phyloP scores from a whole-genome alignment of 1,140 invertebrate genomes.

The Heliconius melpomene region DNA sequence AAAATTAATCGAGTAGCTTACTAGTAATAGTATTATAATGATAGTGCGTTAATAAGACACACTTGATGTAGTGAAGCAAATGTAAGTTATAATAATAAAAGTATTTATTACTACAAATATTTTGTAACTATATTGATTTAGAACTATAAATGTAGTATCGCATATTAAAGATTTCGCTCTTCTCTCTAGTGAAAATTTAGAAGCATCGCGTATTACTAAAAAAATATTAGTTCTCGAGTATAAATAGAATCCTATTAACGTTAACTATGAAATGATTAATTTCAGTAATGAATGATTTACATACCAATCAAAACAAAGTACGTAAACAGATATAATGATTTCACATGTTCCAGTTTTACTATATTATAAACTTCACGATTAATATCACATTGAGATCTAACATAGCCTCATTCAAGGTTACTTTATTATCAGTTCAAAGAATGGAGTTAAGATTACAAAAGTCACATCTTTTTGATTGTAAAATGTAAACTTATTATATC shows the following conservation, averaged over 20 bases:
- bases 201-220: background rate
- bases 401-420: slow-evolving; percentile 18
- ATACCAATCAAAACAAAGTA: slow-evolving; percentile 6
- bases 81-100: background rate
- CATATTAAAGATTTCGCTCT: background rate
- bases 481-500: too few species aligned
- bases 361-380: background rate
- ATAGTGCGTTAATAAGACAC: too few species aligned
- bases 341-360: background rate
- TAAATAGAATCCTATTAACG: background rate
- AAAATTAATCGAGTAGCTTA: too few species aligned
- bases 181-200: too few species aligned
- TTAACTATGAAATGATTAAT: background rate
- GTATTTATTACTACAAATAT: background rate
- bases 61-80: too few species aligned
- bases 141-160: background rate
- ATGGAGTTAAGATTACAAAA: background rate
- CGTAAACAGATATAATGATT: background rate
- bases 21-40: too few species aligned
- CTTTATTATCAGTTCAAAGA: slow-evolving; percentile 25
- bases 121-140: background rate
- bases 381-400: background rate
- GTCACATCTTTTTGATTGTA: slow-evolving; percentile 1
- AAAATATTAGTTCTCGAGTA: background rate
- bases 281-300: background rate